Percentiles rank a stretch among this genome's conserved stretches.
Evolutionary conservation across 2,888 invertebrate species (phyloP).

Genomic region (Sipha maydis): DNA sequence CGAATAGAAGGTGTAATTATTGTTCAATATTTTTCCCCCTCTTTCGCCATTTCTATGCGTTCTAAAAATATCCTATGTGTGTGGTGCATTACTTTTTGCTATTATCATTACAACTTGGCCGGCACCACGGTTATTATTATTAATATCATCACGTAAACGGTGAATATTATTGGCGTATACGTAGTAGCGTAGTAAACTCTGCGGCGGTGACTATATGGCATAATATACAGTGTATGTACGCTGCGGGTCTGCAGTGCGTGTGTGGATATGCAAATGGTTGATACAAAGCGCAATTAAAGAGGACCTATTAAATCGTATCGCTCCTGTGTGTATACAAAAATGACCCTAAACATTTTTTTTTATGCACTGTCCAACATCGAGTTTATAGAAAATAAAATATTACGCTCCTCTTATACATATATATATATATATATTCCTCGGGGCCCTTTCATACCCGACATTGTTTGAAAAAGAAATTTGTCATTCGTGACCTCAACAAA

Average conservation of each 20-base stretch:
- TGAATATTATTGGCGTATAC: too few relatives aligned
- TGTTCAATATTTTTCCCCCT: too few relatives aligned
- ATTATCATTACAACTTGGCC: not conserved
- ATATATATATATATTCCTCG: not conserved
- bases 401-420: not conserved
- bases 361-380: not conserved
- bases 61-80: too few relatives aligned
- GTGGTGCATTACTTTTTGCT: too few relatives aligned
- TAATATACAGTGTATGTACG: not conserved
- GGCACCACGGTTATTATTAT: not conserved
- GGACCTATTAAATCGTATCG: constrained; percentile 38
- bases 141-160: not conserved
- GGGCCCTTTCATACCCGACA: not conserved
- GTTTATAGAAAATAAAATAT: constrained; percentile 53
- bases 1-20: too few relatives aligned
- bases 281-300: constrained; percentile 31
- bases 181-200: not conserved
- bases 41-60: too few relatives aligned
- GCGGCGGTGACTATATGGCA: not conserved
- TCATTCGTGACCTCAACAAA: constrained; percentile 58
- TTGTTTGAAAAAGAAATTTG: constrained; percentile 57
- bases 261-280: not conserved
- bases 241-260: not conserved
- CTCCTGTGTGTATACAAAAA: constrained; percentile 21
- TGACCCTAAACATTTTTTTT: constrained; percentile 35